A percentile compares a stretch with the other conserved stretches of the same genome.
These are phyloP conservation scores for Limnephilus lunatus DNA, from an alignment of 2,888 invertebrate species.

Conservation along the genomic window DNA sequence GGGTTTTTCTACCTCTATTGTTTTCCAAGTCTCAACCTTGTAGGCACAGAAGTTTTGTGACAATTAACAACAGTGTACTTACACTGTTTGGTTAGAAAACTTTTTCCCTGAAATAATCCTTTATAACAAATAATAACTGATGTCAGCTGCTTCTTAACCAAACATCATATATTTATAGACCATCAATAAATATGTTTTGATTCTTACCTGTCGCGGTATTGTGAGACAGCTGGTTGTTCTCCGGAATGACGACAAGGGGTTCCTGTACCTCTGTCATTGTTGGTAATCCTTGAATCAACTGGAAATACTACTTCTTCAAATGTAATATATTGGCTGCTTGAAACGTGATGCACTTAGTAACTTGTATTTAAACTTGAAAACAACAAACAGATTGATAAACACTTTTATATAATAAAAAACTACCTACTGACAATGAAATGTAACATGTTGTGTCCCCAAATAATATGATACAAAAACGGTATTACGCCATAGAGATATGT, in stretches of 20 bases:
- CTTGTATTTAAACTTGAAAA: not conserved
- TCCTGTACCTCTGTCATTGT: slow-evolving; percentile 50
- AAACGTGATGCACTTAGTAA: not conserved
- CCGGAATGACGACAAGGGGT: slow-evolving; percentile 5
- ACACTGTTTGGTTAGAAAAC: too few relatives aligned
- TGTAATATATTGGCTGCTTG: not conserved
- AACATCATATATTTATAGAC: too few relatives aligned
- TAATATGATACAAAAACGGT: not conserved
- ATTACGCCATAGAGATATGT: too few relatives aligned
- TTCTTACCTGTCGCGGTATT: slow-evolving; percentile 50
- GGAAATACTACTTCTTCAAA: not conserved
- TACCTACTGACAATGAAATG: not conserved
- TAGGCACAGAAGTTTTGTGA: too few relatives aligned
- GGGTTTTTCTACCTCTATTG: too few relatives aligned
- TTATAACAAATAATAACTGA: too few relatives aligned
- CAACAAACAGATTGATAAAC: not conserved
- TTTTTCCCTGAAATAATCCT: too few relatives aligned
- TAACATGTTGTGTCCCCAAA: not conserved
- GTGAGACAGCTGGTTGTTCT: slow-evolving; percentile 34
- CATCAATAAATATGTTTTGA: not conserved
- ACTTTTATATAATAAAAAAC: not conserved
- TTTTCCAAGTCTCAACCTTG: too few relatives aligned
- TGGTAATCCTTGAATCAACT: not conserved
- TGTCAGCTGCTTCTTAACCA: not conserved
- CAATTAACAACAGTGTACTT: too few relatives aligned